Conservation (phyloP, 92 coral and sea anemone genomes). For the Bergia puertoricense region DNA sequence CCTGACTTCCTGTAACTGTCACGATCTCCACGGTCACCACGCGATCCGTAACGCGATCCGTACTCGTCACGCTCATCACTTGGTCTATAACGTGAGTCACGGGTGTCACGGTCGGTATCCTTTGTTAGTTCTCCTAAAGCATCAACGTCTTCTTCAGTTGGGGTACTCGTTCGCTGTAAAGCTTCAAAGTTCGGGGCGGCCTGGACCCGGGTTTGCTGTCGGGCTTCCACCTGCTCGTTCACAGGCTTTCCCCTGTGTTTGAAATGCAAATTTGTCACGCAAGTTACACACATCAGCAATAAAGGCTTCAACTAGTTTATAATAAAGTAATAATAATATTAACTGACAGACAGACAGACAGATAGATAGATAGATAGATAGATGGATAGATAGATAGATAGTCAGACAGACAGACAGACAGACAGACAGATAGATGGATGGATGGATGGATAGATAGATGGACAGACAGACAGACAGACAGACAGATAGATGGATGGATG, state of each 20-base stretch:
- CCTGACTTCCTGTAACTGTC: background rate
- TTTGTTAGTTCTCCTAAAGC: background rate
- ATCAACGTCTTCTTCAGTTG: constrained; percentile 5
- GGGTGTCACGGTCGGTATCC: background rate
- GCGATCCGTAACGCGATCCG: background rate
- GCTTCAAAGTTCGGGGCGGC: constrained; percentile 27
- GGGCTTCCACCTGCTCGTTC: constrained; percentile 25
- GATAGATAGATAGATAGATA: no score
- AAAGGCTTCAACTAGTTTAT: no score
- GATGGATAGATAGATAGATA: no score
- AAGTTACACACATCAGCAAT: background rate
- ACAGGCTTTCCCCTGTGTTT: constrained; percentile 34
- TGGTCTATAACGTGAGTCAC: constrained; percentile 3
- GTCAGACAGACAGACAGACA: no score
- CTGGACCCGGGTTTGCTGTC: constrained; percentile 3
- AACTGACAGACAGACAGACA: no score
- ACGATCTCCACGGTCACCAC: background rate
- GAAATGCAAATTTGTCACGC: background rate
- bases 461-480: no score
- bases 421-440: no score
- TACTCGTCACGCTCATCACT: background rate
- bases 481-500: no score
- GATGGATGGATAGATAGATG: no score
- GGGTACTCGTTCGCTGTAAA: constrained; percentile 1
- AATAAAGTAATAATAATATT: no score